These are phyloP conservation scores for Betta splendens DNA, from an alignment of 2,797 vertebrate species.

Conservation along the genomic window DNA sequence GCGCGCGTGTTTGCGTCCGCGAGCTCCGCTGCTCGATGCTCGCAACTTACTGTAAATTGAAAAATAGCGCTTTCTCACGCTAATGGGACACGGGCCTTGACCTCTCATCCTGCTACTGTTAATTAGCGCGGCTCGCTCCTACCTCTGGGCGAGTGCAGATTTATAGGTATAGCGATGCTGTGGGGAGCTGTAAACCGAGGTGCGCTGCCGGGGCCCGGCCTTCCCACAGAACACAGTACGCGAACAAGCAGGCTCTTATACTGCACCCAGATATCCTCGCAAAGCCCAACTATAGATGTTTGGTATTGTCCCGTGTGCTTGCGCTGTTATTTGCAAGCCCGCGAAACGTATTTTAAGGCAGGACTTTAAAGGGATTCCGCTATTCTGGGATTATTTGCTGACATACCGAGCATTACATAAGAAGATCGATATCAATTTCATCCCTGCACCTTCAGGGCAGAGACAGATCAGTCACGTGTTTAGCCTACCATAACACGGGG, in stretches of 20 bases:
- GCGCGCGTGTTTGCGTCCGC: conserved; percentile 32
- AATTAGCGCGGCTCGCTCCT: conserved; percentile 80
- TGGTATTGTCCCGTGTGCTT: neutral
- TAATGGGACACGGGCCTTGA: conserved; percentile 80
- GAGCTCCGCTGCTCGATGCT: conserved; percentile 35
- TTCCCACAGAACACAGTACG: conserved; percentile 41
- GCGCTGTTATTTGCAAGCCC: neutral
- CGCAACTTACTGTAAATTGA: conserved; percentile 67
- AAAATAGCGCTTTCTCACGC: conserved; percentile 81
- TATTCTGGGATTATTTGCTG: conserved; percentile 38
- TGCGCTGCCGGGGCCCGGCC: conserved; percentile 30
- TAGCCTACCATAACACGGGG: conserved; percentile 29
- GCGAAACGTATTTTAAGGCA: neutral
- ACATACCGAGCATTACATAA: conserved; percentile 29
- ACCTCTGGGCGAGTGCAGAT: conserved; percentile 81
- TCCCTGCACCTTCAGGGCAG: conserved; percentile 30
- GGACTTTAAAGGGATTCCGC: conserved; percentile 11
- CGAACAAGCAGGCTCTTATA: conserved; percentile 47
- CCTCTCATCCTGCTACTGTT: conserved; percentile 78
- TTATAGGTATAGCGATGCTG: conserved; percentile 81
- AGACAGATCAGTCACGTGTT: conserved; percentile 38
- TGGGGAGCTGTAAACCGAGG: conserved; percentile 60
- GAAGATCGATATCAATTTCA: conserved; percentile 54
- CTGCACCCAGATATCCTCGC: no score
- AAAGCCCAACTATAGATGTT: no score